These are phyloP conservation scores for Chaetoderma sp. DNA, from an alignment of 2,888 invertebrate species.

Conservation along the genomic window DNA sequence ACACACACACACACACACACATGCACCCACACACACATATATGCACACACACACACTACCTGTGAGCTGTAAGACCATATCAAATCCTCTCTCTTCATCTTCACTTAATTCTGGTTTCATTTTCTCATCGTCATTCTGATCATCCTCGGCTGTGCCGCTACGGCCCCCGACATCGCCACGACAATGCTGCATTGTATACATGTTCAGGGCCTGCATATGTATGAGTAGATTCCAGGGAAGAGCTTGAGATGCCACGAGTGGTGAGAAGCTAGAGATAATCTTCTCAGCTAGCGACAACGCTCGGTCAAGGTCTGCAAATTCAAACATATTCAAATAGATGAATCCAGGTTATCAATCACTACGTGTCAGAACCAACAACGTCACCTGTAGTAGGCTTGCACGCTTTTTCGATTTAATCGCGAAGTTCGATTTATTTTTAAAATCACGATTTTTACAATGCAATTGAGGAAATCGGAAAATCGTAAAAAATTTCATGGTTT, in stretches of 20 bases:
- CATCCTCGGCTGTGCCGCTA: constrained; percentile 18
- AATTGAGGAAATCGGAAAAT: no score
- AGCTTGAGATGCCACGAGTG: constrained; percentile 83
- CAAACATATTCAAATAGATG: background rate
- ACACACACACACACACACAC: no score
- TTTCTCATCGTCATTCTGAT: constrained; percentile 27
- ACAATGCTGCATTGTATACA: constrained; percentile 76
- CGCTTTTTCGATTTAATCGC: no score
- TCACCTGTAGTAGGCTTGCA: no score
- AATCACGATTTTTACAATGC: no score
- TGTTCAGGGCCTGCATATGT: constrained; percentile 83
- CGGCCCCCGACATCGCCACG: constrained; percentile 38
- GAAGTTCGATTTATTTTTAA: no score
- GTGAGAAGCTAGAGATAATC: constrained; percentile 79
- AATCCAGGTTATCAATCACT: background rate
- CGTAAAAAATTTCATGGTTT: no score
- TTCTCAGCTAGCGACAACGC: constrained; percentile 77
- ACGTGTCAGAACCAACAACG: no score
- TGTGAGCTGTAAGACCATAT: constrained; percentile 76
- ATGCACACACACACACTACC: constrained; percentile 69
- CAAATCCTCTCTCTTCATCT: constrained; percentile 75
- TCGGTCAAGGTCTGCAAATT: constrained; percentile 72
- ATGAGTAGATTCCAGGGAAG: constrained; percentile 82
- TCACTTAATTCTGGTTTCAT: constrained; percentile 69
- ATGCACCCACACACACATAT: no score